These are phyloP conservation scores for Sturnira hondurensis DNA, from an alignment of 2,113 vertebrate species.

Conservation along the genomic window DNA sequence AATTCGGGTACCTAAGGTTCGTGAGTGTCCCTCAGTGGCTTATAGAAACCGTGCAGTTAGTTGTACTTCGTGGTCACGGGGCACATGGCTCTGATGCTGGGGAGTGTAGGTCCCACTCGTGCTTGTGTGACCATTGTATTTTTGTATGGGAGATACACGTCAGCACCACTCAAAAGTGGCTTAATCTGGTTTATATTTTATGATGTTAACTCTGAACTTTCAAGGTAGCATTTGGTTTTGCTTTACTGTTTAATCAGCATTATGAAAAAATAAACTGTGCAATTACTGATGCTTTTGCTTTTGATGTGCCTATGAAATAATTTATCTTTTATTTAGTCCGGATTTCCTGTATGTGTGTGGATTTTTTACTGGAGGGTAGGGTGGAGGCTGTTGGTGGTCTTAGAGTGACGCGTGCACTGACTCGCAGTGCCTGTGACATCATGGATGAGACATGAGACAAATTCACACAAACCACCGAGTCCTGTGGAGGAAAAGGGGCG, in stretches of 20 bases:
- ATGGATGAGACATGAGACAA: no score
- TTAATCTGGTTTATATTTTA: not conserved
- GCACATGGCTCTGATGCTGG: rapidly evolving
- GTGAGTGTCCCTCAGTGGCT: not conserved
- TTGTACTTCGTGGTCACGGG: not conserved
- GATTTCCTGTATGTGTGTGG: not conserved
- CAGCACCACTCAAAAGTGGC: not conserved
- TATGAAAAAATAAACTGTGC: not conserved
- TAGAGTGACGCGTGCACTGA: no score
- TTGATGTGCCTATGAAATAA: not conserved
- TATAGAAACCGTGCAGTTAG: rapidly evolving
- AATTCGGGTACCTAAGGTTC: not conserved
- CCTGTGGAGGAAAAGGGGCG: no score
- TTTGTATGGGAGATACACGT: not conserved
- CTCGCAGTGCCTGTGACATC: no score
- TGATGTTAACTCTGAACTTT: not conserved
- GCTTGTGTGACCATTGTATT: not conserved
- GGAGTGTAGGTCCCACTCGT: not conserved
- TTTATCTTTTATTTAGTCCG: not conserved
- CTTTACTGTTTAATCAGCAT: conserved; percentile 2
- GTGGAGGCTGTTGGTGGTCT: not conserved
- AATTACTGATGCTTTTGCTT: not conserved
- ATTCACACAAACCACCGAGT: no score
- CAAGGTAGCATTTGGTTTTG: conserved; percentile 21
- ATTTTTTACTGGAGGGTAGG: not conserved